Evolutionary conservation across 2,113 vertebrate species (phyloP).

Genomic region (Myrmecophaga tridactyla): DNA sequence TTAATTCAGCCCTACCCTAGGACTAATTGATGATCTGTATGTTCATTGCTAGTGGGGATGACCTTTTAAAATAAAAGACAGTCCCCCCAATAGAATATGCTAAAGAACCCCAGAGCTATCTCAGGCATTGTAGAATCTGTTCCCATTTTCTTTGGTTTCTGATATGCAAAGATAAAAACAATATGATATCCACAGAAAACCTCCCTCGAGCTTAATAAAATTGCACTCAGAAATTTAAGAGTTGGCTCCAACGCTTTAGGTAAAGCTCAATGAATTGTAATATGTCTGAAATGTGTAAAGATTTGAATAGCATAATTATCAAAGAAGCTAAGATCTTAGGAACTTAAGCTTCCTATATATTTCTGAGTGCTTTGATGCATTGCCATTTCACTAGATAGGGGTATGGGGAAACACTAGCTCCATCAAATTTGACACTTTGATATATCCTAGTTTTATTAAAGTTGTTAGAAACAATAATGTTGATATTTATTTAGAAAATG

Average conservation of each 20-base stretch:
- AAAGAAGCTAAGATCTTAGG: not conserved
- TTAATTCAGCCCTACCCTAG: not conserved
- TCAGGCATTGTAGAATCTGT: not conserved
- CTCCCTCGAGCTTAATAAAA: not conserved
- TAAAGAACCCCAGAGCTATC: not conserved
- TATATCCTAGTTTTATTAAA: not conserved
- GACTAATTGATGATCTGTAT: not conserved
- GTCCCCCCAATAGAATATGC: not conserved
- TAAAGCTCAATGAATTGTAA: not conserved
- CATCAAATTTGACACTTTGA: constrained; percentile 11
- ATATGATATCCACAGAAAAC: not conserved
- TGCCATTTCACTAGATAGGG: not conserved
- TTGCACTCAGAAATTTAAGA: not conserved
- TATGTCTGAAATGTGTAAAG: not conserved
- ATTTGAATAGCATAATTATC: not conserved
- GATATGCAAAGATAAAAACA: not conserved
- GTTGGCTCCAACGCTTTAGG: not conserved
- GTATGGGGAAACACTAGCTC: not conserved
- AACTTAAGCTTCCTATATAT: not conserved
- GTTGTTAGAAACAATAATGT: not conserved
- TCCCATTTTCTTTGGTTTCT: not conserved
- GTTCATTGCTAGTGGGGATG: not conserved
- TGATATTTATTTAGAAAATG: not conserved
- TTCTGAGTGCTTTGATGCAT: not conserved
- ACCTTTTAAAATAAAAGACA: not conserved